A percentile compares a stretch with the other conserved stretches of the same genome.
Conservation (phyloP, 2,113 vertebrate genomes). For the Psilopogon haemacephalus region DNA sequence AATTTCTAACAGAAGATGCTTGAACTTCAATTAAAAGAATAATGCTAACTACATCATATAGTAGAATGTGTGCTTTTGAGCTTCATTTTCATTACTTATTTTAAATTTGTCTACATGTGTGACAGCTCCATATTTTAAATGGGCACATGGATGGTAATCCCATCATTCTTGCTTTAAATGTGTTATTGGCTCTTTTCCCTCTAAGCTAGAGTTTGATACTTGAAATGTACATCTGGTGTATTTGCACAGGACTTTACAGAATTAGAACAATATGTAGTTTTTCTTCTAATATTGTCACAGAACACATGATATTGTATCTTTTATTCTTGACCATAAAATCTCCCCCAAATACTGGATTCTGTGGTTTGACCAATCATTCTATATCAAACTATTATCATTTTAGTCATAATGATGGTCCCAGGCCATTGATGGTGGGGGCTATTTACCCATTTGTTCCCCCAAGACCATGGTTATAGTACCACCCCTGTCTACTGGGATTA, state of each 20-base stretch:
- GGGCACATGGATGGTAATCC: neutral
- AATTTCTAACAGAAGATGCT: neutral
- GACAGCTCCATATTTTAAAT: neutral
- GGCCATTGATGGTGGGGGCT: neutral
- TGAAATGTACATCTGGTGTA: neutral
- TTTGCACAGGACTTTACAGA: neutral
- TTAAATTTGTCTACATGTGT: neutral
- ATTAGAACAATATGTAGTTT: neutral
- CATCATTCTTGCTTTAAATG: neutral
- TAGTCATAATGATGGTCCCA: neutral
- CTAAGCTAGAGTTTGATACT: neutral
- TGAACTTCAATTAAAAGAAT: neutral
- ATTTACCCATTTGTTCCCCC: neutral
- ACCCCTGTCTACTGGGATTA: neutral
- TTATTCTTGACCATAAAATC: neutral
- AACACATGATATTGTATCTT: neutral
- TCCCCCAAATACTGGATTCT: neutral
- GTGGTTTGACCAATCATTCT: neutral
- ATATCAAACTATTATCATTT: neutral
- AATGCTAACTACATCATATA: neutral
- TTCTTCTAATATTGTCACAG: neutral
- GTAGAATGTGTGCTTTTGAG: neutral
- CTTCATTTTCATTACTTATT: neutral
- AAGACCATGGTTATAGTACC: rapidly evolving
- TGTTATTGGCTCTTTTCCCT: neutral